Evolutionary conservation across 2,888 invertebrate species (phyloP).

Genomic region (Tenodera sinensis): DNA sequence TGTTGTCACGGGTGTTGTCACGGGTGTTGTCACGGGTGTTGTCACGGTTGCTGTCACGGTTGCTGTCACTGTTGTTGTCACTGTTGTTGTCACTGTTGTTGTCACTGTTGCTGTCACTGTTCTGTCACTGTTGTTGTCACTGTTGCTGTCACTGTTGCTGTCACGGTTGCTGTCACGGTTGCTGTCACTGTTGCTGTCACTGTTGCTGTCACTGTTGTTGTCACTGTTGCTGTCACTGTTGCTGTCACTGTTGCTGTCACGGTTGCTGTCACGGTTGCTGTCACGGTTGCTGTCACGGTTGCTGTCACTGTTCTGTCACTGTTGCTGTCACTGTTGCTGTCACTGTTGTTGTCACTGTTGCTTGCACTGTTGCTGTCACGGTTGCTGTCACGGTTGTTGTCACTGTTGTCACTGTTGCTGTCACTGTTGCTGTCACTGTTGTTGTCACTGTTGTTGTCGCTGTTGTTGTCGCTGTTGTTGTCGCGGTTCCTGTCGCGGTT

Average conservation of each 20-base stretch:
- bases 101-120: background rate
- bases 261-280: background rate
- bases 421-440: slow-evolving; percentile 9
- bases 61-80: slow-evolving; percentile 2
- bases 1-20: too few relatives aligned
- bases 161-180: slow-evolving; percentile 5
- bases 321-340: slow-evolving; percentile 3
- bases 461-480: background rate
- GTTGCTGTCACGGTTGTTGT: too few relatives aligned
- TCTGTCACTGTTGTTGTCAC: slow-evolving; percentile 8
- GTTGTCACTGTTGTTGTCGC: slow-evolving; percentile 11
- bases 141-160: slow-evolving; percentile 2
- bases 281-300: background rate
- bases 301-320: slow-evolving; percentile 6
- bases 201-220: slow-evolving; percentile 7
- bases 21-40: too few relatives aligned
- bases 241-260: slow-evolving; percentile 1
- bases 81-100: slow-evolving; percentile 10
- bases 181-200: background rate
- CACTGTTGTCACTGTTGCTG: slow-evolving; percentile 9
- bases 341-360: slow-evolving; percentile 13
- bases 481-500: too few relatives aligned
- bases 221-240: slow-evolving; percentile 9
- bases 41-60: slow-evolving; percentile 10
- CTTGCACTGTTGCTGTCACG: too few relatives aligned